Evolutionary conservation across 1,140 invertebrate genomes (phyloP), one percentile per base, ranked within the genome.

Genomic region (Drosophila repletoides): DNA sequence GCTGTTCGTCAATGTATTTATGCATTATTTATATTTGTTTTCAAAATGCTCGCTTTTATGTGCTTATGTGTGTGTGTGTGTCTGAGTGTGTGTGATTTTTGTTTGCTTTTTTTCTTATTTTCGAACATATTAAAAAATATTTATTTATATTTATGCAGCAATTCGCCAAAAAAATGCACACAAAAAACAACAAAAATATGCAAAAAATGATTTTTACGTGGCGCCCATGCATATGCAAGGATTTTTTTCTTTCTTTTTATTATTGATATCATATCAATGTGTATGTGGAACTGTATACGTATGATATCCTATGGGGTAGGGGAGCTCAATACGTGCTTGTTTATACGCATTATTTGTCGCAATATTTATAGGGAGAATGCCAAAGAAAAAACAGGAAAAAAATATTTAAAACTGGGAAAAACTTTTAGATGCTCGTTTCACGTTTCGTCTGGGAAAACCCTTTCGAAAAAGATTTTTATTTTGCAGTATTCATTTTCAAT

Each of bases 21-120:
- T 84, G 60, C 60, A 74, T 74, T 74, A 84, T 83, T 84, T 83
- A 83, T 77, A 58, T 61, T 70, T 73, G 46, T 73, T 56, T 64
- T 64, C 45, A 64, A 64, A 64, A 45, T 48, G 33, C 41, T 53
- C 21, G 26, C 33, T 63, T 38, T 40, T 45, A 26, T 26, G 38
- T 26, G 34, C 19, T 12, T 15, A 19, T 29, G 22, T 45, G 29
- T 52, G 43, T 48, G 12, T 29, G 22, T 40, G 6, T 21, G 36
- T 61, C 7, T 31, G 15, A 19, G 28, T 52, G 12, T 14, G 53
- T 49, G 33, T 55, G 48, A 40, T 53, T 53, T 63, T 55, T 63
- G 41, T 49, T 63, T 41, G 55, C 38, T 73, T 40, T 63, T 67
- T 4, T 43, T 43, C 67, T 69, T 58, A 73, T 80, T 71, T 74